A percentile compares a stretch with the other conserved stretches of the same genome.
Conservation (phyloP, 2,113 vertebrate genomes). For the Eptesicus fuscus region DNA sequence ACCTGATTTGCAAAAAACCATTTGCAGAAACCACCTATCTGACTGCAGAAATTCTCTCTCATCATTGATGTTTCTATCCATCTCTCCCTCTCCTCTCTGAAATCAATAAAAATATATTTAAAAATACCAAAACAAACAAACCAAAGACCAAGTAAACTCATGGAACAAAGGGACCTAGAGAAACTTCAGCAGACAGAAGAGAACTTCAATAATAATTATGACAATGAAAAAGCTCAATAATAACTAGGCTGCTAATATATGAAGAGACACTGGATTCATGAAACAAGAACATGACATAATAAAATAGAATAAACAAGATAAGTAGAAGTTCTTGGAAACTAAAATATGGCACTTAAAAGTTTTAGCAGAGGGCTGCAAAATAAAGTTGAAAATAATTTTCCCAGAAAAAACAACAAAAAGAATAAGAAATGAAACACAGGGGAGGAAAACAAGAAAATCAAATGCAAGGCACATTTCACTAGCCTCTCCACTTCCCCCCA, state of each 20-base stretch:
- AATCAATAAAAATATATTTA: too few relatives aligned
- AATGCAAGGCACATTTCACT: background rate
- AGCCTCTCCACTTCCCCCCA: background rate
- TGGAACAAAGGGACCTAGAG: background rate
- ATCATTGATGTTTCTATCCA: too few relatives aligned
- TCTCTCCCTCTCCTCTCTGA: too few relatives aligned
- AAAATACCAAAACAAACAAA: too few relatives aligned
- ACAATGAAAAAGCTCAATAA: background rate
- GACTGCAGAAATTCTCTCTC: too few relatives aligned
- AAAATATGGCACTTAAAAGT: background rate
- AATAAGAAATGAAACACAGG: background rate
- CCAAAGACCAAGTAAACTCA: background rate
- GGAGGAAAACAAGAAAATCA: background rate
- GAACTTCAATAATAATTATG: background rate
- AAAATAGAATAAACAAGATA: background rate
- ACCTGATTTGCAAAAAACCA: too few relatives aligned
- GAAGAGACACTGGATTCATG: background rate
- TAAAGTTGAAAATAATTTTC: slow-evolving; percentile 16
- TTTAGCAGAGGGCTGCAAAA: background rate
- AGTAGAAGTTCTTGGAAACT: background rate
- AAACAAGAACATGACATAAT: background rate
- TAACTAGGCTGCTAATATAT: background rate
- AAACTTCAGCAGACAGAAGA: background rate
- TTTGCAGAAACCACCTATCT: too few relatives aligned
- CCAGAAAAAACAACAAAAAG: background rate